Percentiles rank a stretch among this genome's conserved stretches.
Evolutionary conservation across 2,797 vertebrate species (phyloP).

Genomic region (Aplochiton taeniatus): DNA sequence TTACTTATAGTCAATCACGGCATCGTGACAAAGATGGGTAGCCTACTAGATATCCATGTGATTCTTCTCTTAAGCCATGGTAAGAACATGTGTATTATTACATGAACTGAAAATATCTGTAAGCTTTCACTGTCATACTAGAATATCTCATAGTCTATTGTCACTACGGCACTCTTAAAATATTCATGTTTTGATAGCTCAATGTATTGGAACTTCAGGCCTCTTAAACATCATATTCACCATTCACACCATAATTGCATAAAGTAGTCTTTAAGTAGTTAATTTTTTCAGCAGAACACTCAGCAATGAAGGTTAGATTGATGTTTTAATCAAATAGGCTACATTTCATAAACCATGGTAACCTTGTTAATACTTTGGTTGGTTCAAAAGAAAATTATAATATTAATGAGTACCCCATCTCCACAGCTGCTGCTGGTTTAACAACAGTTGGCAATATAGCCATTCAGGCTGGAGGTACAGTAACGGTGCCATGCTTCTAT

Average conservation of each 20-base stretch:
- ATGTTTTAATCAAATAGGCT: not conserved
- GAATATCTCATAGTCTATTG: not conserved
- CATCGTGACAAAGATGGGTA: not conserved
- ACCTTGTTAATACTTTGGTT: not conserved
- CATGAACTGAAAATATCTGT: not conserved
- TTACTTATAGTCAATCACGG: too few relatives aligned
- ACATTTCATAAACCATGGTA: not conserved
- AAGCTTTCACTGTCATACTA: not conserved
- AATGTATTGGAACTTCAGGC: not conserved
- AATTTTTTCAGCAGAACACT: too few relatives aligned
- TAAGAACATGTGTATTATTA: not conserved
- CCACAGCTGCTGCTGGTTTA: slow-evolving; percentile 38
- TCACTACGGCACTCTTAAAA: not conserved
- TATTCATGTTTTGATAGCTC: not conserved
- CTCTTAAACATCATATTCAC: too few relatives aligned
- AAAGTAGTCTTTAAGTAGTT: too few relatives aligned
- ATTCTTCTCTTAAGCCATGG: not conserved
- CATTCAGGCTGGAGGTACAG: slow-evolving; percentile 32
- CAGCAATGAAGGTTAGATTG: not conserved
- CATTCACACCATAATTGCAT: too few relatives aligned
- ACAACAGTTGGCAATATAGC: slow-evolving; percentile 32
- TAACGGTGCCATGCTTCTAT: slow-evolving; percentile 27
- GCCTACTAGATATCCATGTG: not conserved
- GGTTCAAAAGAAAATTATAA: not conserved
- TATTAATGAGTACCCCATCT: slow-evolving; percentile 34